Percentiles rank a stretch among this genome's conserved stretches.
Conservation (phyloP, 2,888 invertebrate species). For the Diabrotica balteata region DNA sequence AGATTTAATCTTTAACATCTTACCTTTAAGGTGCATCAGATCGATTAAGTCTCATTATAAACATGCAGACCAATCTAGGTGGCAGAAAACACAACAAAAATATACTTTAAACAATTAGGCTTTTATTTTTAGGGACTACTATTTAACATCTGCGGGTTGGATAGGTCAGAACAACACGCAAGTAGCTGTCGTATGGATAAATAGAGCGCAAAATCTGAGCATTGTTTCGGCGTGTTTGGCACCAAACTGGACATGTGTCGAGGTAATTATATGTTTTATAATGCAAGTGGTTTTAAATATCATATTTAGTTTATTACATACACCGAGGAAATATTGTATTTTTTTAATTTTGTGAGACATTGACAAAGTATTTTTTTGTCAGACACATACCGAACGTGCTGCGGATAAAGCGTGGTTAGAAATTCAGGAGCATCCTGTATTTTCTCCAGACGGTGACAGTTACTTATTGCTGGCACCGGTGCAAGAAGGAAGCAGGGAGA, state of each 20-base stretch:
- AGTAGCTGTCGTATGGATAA: conserved; percentile 91
- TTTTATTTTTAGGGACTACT: conserved; percentile 76
- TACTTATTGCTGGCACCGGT: conserved; percentile 83
- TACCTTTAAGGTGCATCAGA: too few relatives aligned
- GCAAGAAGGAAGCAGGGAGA: conserved; percentile 83
- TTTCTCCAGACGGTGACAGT: conserved; percentile 83
- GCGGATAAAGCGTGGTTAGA: conserved; percentile 87
- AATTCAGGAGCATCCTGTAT: conserved; percentile 83
- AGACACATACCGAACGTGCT: conserved; percentile 85
- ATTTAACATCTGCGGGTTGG: conserved; percentile 92
- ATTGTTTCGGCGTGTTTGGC: conserved; percentile 85
- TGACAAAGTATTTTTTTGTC: conserved; percentile 26
- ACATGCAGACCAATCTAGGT: too few relatives aligned
- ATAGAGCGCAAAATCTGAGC: conserved; percentile 90
- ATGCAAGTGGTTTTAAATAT: too few relatives aligned
- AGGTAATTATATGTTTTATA: conserved; percentile 66
- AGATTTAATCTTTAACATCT: too few relatives aligned
- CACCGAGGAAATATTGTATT: too few relatives aligned
- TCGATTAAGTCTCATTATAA: too few relatives aligned
- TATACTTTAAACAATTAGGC: too few relatives aligned
- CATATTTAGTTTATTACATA: neutral
- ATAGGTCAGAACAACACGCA: conserved; percentile 78
- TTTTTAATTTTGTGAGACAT: too few relatives aligned
- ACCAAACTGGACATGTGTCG: conserved; percentile 83
- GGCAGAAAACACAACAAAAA: too few relatives aligned